phyloP scores from a whole-genome alignment of 2,113 vertebrate genomes.

The Bubo bubo region DNA sequence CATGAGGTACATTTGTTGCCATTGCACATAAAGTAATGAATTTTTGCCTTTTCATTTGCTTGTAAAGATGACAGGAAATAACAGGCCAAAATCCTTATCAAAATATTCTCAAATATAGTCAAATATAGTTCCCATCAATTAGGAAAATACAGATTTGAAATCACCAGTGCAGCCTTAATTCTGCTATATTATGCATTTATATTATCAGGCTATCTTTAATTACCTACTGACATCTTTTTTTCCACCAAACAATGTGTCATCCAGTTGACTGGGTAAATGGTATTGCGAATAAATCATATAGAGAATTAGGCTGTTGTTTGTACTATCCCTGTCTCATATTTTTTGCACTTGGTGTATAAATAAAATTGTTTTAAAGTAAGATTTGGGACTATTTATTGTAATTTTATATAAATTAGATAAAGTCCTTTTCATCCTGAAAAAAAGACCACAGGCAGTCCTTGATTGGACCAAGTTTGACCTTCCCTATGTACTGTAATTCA shows the following conservation, averaged over 20 bases:
- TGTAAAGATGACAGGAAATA: not conserved
- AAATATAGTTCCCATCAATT: not conserved
- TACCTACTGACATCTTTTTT: not conserved
- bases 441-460: not conserved
- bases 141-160: not conserved
- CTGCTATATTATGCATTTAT: not conserved
- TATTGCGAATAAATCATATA: not conserved
- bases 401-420: not conserved
- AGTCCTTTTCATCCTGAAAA: not conserved
- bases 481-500: not conserved
- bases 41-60: not conserved
- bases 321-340: not conserved
- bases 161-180: not conserved
- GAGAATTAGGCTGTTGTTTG: not conserved
- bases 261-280: not conserved
- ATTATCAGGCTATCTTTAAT: not conserved
- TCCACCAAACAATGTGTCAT: not conserved
- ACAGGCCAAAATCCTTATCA: not conserved
- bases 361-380: not conserved
- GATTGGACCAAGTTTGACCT: not conserved
- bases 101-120: not conserved
- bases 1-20: not conserved
- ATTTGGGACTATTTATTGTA: not conserved
- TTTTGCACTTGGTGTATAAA: not conserved
- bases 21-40: not conserved